Evolutionary conservation across 2,888 invertebrate genomes (phyloP).

Genomic region (Sesia bembeciformis): DNA sequence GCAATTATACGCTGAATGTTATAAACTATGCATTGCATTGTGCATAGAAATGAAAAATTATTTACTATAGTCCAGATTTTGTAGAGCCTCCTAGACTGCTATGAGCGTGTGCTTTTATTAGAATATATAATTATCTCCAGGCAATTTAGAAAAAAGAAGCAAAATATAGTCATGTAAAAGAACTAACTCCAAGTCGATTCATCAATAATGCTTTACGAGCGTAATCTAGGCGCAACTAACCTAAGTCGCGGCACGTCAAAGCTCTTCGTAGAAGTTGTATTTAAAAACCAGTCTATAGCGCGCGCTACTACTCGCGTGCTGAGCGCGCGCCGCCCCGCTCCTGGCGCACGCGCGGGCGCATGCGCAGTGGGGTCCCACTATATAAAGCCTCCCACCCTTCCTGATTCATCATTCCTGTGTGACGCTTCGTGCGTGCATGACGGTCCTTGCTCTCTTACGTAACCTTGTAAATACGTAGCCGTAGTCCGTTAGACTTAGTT

Average conservation of each 20-base stretch:
- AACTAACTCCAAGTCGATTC: too few relatives aligned
- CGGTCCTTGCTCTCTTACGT: constrained; percentile 31
- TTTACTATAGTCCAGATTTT: too few relatives aligned
- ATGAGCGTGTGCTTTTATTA: too few relatives aligned
- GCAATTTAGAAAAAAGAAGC: too few relatives aligned
- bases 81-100: too few relatives aligned
- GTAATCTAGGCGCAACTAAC: constrained; percentile 35
- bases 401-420: constrained; percentile 64
- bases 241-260: constrained; percentile 60
- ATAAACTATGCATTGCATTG: too few relatives aligned
- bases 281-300: constrained; percentile 60
- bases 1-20: not conserved
- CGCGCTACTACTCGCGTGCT: constrained; percentile 63
- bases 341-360: constrained; percentile 33
- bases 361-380: constrained; percentile 31
- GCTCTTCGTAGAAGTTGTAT: constrained; percentile 57
- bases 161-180: too few relatives aligned
- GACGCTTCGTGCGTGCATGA: constrained; percentile 50
- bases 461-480: constrained; percentile 62
- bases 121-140: too few relatives aligned
- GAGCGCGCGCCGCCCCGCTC: constrained; percentile 36
- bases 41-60: too few relatives aligned
- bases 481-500: constrained; percentile 45
- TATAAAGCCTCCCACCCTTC: constrained; percentile 60
- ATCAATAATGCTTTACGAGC: constrained; percentile 36